Base-by-base conservation (phyloP, 2,888 invertebrate genomes). In the Mythimna ferrago region DNA sequence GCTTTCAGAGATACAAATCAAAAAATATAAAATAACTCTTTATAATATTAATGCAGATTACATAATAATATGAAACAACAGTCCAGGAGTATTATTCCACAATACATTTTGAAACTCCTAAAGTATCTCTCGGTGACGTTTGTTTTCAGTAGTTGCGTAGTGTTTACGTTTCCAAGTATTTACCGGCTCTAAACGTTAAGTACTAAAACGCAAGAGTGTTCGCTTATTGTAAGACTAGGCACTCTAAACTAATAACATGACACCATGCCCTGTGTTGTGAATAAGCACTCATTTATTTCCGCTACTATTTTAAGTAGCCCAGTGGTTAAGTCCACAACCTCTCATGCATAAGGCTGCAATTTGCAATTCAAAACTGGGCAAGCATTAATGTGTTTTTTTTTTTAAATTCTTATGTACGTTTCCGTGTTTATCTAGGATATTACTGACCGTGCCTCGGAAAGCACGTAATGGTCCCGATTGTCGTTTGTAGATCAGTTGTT, bases 101-200 rank as follows among this genome's bases (percentile, higher is more conserved):
- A 80, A 73, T 48, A 48, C 44, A 26, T 57, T 66, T 76, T 64
- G 38, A 44, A 72, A 63, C 68, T 68, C 38, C 32, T 64, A 58
- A 69, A 82, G 78, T 60, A 48, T 61, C 44, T 38, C 63, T 66
- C 44, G 21, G n/a, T n/a, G 5, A 6, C 32, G 16, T 68, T 64
- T 66, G 73, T 82, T 78, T 80, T 82, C 78, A 80, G 57, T 56
- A 41, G 70, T 69, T 73, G 58, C 66, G 53, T 10, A 68, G 11
- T 81, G 41, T 66, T 81, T 77, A 66, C n/a, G 14, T 67, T 57
- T 14, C 53, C 54, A 67, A 81, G 78, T 66, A 77, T 60, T 78
- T 71, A 81, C 44, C 76, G 7, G 32, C 2, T 67, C 11, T 54
- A 65, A 32, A 53, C 54, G 38, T 57, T 65, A 6, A 69, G 63